Percentiles rank a stretch among this genome's conserved stretches.
These are phyloP conservation scores for Marcusenius ussheri DNA, from an alignment of 2,113 vertebrate species.

Conservation along the genomic window DNA sequence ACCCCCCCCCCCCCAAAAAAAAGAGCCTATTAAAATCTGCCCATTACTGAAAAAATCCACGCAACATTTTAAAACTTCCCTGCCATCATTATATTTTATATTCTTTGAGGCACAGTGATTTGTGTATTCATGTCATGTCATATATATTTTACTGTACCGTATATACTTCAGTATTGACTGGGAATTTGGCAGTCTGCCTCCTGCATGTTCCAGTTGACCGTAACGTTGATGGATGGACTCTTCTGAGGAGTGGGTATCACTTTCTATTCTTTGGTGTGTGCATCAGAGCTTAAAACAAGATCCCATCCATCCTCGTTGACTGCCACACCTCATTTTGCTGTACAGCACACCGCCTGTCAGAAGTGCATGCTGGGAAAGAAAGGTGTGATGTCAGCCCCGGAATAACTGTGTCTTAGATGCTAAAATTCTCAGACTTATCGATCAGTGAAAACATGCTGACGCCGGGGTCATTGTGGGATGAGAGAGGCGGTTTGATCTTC, in stretches of 20 bases:
- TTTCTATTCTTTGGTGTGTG: background rate
- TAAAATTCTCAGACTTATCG: background rate
- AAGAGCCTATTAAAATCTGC: background rate
- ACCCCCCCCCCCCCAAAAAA: background rate
- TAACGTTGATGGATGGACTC: background rate
- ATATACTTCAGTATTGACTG: background rate
- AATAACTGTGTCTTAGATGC: background rate
- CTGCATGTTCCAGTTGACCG: background rate
- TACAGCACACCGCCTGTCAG: background rate
- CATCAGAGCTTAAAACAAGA: background rate
- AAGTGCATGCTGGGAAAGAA: background rate
- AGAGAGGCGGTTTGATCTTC: background rate
- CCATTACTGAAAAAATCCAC: background rate
- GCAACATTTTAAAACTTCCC: background rate
- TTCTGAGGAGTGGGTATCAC: background rate
- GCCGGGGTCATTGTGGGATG: background rate
- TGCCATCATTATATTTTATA: background rate
- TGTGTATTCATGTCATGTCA: background rate
- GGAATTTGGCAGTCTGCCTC: background rate
- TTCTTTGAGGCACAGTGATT: background rate
- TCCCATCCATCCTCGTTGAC: background rate
- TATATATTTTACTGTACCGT: background rate
- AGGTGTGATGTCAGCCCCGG: background rate
- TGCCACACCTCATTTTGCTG: background rate
- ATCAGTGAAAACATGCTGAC: background rate